Percentiles rank a stretch among this genome's conserved stretches.
Evolutionary conservation across 2,113 vertebrate genomes (phyloP).

Genomic region (Sorex araneus): DNA sequence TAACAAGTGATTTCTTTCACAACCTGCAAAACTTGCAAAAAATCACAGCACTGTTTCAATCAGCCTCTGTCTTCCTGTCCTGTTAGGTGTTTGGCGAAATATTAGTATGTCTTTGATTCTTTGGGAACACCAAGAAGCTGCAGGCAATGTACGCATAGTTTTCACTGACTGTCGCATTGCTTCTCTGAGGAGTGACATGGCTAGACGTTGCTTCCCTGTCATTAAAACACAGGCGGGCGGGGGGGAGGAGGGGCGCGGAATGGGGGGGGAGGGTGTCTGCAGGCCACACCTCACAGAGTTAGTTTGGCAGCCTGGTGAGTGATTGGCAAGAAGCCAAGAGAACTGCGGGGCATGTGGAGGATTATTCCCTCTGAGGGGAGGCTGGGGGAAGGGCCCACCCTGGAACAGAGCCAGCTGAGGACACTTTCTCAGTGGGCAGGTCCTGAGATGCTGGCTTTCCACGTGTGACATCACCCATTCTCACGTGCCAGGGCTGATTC

Average conservation of each 20-base stretch:
- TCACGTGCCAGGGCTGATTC: not conserved
- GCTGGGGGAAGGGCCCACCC: not conserved
- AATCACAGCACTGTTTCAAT: slow-evolving; percentile 32
- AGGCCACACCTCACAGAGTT: not conserved
- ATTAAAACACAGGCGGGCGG: not conserved
- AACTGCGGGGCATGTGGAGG: not conserved
- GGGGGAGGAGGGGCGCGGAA: too few relatives aligned
- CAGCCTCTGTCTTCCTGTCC: slow-evolving; percentile 59
- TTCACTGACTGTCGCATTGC: not conserved
- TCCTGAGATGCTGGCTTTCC: not conserved
- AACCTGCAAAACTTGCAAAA: slow-evolving; percentile 64
- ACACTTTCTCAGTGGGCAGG: not conserved
- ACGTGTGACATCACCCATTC: not conserved
- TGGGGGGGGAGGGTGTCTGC: too few relatives aligned
- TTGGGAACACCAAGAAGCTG: not conserved
- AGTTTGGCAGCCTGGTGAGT: not conserved
- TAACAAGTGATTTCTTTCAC: slow-evolving; percentile 58
- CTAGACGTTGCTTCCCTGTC: slow-evolving; percentile 6
- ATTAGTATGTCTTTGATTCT: slow-evolving; percentile 62
- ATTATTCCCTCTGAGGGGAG: not conserved
- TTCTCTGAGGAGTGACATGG: slow-evolving; percentile 20
- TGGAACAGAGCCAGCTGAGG: too few relatives aligned
- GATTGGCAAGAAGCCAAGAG: not conserved
- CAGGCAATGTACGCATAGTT: not conserved
- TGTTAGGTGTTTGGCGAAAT: slow-evolving; percentile 32